phyloP scores from a whole-genome alignment of 35 echinoderm and acorn worm genomes.

The Chiridota heheva region DNA sequence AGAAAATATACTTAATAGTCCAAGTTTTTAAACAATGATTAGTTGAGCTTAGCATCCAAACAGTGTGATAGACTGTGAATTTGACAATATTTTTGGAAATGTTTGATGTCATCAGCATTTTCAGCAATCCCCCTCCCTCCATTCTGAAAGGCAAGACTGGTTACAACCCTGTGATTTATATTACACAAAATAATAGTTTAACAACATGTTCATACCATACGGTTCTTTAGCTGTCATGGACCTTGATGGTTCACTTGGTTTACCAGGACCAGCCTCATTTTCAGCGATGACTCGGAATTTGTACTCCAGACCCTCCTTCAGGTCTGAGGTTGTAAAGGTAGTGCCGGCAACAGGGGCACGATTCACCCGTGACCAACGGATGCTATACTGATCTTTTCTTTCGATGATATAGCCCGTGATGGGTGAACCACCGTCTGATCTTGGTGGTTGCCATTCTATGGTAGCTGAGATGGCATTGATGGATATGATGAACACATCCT shows the following conservation, averaged over 20 bases:
- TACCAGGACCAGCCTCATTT: constrained; percentile 84
- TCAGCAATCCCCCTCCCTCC: no score
- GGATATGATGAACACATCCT: constrained; percentile 45
- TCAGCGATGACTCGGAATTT: constrained; percentile 90
- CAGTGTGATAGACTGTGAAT: no score
- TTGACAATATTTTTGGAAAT: no score
- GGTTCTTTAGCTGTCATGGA: constrained; percentile 70
- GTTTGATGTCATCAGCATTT: no score
- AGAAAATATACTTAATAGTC: no score
- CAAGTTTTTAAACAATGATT: no score
- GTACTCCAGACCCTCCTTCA: constrained; percentile 78
- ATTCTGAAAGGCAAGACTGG: no score
- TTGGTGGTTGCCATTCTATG: constrained; percentile 61
- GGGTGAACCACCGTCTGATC: constrained; percentile 72
- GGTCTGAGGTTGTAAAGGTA: constrained; percentile 61
- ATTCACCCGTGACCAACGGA: constrained; percentile 78
- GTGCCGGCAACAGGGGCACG: constrained; percentile 50
- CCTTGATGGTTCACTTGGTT: constrained; percentile 66
- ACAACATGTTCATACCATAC: constrained; percentile 71
- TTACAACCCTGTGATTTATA: no score
- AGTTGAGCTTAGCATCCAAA: no score
- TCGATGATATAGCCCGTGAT: constrained; percentile 82
- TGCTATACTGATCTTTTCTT: constrained; percentile 71
- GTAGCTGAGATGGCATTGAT: constrained; percentile 62
- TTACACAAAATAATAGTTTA: not conserved